Percentiles rank a stretch among this genome's conserved stretches.
Conservation (phyloP, 2,113 vertebrate genomes). For the Petrocephalus microphthalmus region DNA sequence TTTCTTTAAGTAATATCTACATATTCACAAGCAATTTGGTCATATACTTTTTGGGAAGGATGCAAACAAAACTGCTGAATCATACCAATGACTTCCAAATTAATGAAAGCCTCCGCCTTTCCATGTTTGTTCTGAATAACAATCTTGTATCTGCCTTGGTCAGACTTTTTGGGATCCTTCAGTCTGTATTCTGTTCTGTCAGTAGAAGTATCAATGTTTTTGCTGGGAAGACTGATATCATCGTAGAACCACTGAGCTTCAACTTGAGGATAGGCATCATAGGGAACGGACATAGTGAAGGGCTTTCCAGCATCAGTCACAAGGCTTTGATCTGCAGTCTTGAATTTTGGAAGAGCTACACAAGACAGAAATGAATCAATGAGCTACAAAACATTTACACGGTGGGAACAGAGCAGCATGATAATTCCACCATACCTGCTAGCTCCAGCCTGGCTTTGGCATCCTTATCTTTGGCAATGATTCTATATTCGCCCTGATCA, state of each 20-base stretch:
- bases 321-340: conserved; percentile 84
- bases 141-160: conserved; percentile 83
- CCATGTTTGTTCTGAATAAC: conserved; percentile 89
- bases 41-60: not conserved
- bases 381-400: not conserved
- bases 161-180: conserved; percentile 76
- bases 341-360: conserved; percentile 84
- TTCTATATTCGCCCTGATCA: conserved; percentile 92
- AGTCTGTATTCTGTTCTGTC: conserved; percentile 83
- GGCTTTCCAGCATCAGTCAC: conserved; percentile 88
- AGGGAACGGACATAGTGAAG: conserved; percentile 83
- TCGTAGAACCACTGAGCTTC: conserved; percentile 86
- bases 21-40: not conserved
- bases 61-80: not conserved
- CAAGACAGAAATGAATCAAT: conserved; percentile 14
- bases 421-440: conserved; percentile 67
- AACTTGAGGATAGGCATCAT: conserved; percentile 85
- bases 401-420: not conserved
- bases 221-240: conserved; percentile 66
- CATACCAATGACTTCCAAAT: conserved; percentile 87
- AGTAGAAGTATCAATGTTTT: conserved; percentile 74
- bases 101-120: conserved; percentile 86
- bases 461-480: conserved; percentile 93
- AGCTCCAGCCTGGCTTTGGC: conserved; percentile 93
- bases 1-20: not conserved